Percentiles rank a stretch among this genome's conserved stretches.
These are phyloP conservation scores for Mimumesa dahlbomi DNA, from an alignment of 2,888 invertebrate genomes.

Conservation along the genomic window DNA sequence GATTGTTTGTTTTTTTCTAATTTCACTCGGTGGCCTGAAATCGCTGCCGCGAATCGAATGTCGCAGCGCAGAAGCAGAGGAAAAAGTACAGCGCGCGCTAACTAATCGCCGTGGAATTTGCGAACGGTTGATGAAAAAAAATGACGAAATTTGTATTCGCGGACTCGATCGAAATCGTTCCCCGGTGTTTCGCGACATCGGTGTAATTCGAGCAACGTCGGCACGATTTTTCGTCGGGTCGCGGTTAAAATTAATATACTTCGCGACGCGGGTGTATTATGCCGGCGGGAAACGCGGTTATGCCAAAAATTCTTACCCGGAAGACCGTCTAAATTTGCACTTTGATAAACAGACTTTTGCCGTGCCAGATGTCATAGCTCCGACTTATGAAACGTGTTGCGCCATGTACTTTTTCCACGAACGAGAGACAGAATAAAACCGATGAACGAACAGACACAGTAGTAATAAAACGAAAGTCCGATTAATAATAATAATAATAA, in stretches of 20 bases:
- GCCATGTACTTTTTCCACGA: slow-evolving; percentile 40
- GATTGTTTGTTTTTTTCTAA: too few species aligned
- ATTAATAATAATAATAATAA: too few species aligned
- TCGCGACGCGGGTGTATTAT: background rate
- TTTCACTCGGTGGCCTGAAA: too few species aligned
- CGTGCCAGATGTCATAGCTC: slow-evolving; percentile 19
- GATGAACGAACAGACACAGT: background rate
- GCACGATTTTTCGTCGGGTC: background rate
- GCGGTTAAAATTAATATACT: slow-evolving; percentile 4
- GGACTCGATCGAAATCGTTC: too few species aligned
- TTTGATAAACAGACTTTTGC: background rate
- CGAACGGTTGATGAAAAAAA: too few species aligned
- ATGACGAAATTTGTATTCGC: background rate
- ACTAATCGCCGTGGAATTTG: too few species aligned
- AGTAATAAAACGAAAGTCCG: too few species aligned
- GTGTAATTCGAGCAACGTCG: too few species aligned
- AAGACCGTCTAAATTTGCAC: slow-evolving; percentile 23
- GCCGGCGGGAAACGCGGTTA: slow-evolving; percentile 11
- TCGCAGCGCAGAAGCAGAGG: background rate
- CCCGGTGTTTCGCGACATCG: too few species aligned
- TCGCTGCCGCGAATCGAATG: too few species aligned
- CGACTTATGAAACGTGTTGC: slow-evolving; percentile 22
- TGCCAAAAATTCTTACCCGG: slow-evolving; percentile 18
- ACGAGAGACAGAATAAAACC: background rate
- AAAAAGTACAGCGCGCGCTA: slow-evolving; percentile 1